Percentiles rank a stretch among this genome's conserved stretches.
Evolutionary conservation across 2,888 invertebrate species (phyloP).

Genomic region (Byasa hedistus): DNA sequence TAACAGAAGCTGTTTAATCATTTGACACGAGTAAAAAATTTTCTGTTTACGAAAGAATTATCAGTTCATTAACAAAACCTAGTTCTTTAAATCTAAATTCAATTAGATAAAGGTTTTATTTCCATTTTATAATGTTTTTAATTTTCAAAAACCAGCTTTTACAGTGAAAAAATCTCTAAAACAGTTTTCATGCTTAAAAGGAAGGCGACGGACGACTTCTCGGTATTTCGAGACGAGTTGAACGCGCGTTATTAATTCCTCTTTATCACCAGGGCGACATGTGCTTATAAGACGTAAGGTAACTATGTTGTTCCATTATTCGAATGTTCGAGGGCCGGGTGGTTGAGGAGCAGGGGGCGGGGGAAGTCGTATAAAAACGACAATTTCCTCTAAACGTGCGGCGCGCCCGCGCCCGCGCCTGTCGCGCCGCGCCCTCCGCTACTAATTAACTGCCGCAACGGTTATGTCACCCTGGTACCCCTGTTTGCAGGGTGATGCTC

Average conservation of each 20-base stretch:
- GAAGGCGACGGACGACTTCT: neutral
- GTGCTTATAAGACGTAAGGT: conserved; percentile 72
- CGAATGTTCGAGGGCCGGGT: conserved; percentile 56
- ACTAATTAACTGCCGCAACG: conserved; percentile 77
- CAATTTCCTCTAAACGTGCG: conserved; percentile 76
- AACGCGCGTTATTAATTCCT: conserved; percentile 67
- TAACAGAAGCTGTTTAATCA: too few relatives aligned
- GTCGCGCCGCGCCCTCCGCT: conserved; percentile 71
- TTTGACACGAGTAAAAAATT: too few relatives aligned
- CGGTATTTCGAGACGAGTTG: conserved; percentile 30
- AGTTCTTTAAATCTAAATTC: too few relatives aligned
- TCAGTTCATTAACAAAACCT: too few relatives aligned
- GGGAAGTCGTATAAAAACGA: conserved; percentile 78
- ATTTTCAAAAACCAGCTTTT: too few relatives aligned
- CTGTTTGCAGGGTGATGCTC: conserved; percentile 58
- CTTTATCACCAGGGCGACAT: conserved; percentile 70
- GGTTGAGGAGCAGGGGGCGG: conserved; percentile 47
- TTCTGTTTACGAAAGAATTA: too few relatives aligned
- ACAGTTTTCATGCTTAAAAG: neutral
- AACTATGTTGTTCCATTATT: conserved; percentile 75
- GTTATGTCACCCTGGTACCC: conserved; percentile 79
- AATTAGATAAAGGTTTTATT: too few relatives aligned
- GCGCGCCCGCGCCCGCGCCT: conserved; percentile 77
- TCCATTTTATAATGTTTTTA: too few relatives aligned
- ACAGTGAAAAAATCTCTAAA: too few relatives aligned